These are phyloP conservation scores for Herpetotheres cachinnans DNA, from an alignment of 2,113 vertebrate genomes.

Conservation along the genomic window DNA sequence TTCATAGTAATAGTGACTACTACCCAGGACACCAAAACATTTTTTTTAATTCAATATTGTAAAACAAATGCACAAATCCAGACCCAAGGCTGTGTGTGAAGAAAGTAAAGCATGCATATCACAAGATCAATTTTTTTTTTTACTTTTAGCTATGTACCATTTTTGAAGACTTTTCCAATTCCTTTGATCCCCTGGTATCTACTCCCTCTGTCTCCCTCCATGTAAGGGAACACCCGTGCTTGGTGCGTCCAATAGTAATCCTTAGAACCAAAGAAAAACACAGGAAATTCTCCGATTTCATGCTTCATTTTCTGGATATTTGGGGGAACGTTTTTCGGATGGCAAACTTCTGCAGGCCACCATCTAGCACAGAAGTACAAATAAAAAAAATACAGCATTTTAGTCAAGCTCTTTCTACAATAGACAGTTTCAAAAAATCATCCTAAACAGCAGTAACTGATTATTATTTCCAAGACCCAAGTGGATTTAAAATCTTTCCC, in stretches of 20 bases:
- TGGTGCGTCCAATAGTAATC: constrained; percentile 99
- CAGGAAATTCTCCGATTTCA: constrained; percentile 96
- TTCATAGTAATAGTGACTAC: background rate
- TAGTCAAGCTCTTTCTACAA: constrained; percentile 17
- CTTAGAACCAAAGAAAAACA: constrained; percentile 98
- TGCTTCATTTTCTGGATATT: constrained; percentile 99
- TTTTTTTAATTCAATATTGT: background rate
- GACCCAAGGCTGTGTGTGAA: background rate
- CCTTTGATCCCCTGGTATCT: constrained; percentile 87
- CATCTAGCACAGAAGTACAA: constrained; percentile 82
- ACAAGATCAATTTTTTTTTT: background rate
- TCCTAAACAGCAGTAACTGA: background rate
- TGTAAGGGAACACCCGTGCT: constrained; percentile 95
- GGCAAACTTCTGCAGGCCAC: constrained; percentile 98
- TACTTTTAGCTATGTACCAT: constrained; percentile 73
- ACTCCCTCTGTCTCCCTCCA: constrained; percentile 96
- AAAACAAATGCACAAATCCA: background rate
- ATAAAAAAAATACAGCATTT: constrained; percentile 57
- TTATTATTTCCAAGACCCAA: background rate
- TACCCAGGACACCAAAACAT: background rate
- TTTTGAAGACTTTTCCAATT: constrained; percentile 97
- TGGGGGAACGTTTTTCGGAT: constrained; percentile 92
- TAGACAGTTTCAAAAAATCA: background rate
- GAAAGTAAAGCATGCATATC: background rate
- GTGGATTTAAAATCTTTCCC: background rate